Percentiles rank a stretch among this genome's conserved stretches.
Evolutionary conservation across 2,888 invertebrate genomes (phyloP).

Genomic region (Lasioglossum figueresi): DNA sequence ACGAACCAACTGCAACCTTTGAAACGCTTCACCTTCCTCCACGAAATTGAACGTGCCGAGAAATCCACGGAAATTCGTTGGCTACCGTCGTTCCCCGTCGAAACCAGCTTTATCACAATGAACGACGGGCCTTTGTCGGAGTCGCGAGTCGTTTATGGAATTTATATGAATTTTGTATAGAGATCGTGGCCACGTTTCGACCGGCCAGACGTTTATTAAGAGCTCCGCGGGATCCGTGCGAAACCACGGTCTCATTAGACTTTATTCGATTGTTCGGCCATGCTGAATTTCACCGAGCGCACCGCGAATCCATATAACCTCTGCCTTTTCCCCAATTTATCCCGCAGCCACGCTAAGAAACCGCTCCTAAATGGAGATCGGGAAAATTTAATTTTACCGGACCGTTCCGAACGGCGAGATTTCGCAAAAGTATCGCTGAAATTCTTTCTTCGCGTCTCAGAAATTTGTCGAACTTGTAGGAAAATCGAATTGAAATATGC

Average conservation of each 20-base stretch:
- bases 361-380: background rate
- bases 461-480: background rate
- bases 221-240: background rate
- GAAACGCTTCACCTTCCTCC: background rate
- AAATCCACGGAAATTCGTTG: background rate
- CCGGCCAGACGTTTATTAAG: background rate
- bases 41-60: conserved; percentile 31
- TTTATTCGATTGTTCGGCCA: background rate
- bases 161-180: background rate
- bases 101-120: background rate
- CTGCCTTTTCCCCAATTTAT: background rate
- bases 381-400: background rate
- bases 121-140: background rate
- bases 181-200: background rate
- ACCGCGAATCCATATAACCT: background rate
- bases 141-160: conserved; percentile 7
- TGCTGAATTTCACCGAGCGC: background rate
- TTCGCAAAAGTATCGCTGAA: background rate
- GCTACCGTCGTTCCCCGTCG: background rate
- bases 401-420: background rate
- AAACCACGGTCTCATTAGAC: background rate
- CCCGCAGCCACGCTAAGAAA: background rate
- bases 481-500: background rate
- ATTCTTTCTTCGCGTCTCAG: background rate
- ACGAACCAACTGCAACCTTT: background rate